Evolutionary conservation across 2,797 vertebrate genomes (phyloP), one percentile per base, ranked within the genome.

Genomic region (Neoniphon sammara): DNA sequence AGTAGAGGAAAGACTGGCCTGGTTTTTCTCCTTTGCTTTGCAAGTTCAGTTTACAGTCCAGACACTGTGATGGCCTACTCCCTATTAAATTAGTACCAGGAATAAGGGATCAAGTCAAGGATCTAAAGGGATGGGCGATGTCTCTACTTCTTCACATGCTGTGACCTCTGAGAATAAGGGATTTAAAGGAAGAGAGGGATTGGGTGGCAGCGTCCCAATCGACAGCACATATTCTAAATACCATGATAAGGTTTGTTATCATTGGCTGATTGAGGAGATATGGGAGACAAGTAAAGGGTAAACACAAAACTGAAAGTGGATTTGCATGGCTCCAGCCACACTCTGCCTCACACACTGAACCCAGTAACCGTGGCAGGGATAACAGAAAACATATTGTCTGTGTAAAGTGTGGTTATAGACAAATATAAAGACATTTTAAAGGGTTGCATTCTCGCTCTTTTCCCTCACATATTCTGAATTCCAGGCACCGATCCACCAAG

Each of bases 81-180:
- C 83, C 71, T 27, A 75, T 70, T 70, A 80, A 85, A 83, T 80
- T 23, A 67, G 52, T 53, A 60, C 65, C 77, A 83, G 59, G 23
- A 71, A 50, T 54, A 18, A 69, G 53, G 72, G 42, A 54, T 56
- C 20, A n/a, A n/a, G 52, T 36, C 34, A 18, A 56, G 31, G 21
- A 46, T 7, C 4, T 25, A 52, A 44, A 0, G 21, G 66, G 44
- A 50, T 14, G 39, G 59, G 56, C 2, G 21, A 72, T 25, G 49
- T 76, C n/a, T 68, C 61, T 15, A 5, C 34, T 52, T 65, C 36
- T 53, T 55, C 25, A 31, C 3, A 31, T 31, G 30, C 6, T 31
- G 3, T 31, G 30, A 31, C 30, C 30, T 3, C 30, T 31, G 30
- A 31, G 30, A 31, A 10, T 21, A 8, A 39, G 36, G 36, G 71